phyloP scores from a whole-genome alignment of 2,888 invertebrate genomes.

The Tiphia femorata region DNA sequence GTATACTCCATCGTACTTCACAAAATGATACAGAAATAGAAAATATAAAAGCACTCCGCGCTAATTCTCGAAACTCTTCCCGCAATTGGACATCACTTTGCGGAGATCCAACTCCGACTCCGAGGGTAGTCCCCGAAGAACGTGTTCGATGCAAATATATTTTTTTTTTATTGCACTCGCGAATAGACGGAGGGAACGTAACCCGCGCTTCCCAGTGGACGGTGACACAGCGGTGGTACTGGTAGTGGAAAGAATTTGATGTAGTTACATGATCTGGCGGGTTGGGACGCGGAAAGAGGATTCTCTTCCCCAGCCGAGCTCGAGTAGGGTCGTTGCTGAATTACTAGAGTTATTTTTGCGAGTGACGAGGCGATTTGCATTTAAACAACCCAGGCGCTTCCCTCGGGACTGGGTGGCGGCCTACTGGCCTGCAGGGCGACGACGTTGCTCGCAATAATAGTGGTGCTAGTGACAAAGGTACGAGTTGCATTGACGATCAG shows the following conservation, averaged over 20 bases:
- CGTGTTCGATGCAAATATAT: conserved; percentile 7
- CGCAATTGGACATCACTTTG: no score
- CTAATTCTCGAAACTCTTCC: no score
- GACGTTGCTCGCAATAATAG: no score
- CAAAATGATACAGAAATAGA: no score
- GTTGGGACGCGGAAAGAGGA: conserved; percentile 20
- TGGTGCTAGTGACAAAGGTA: no score
- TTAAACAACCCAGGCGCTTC: conserved; percentile 52
- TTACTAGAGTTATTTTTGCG: conserved; percentile 57
- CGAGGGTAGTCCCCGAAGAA: not conserved
- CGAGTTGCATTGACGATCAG: not conserved
- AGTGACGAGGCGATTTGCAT: conserved; percentile 58
- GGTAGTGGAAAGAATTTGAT: not conserved
- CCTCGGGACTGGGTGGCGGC: conserved; percentile 26
- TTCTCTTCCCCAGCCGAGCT: conserved; percentile 7
- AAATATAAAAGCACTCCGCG: no score
- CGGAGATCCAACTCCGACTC: no score
- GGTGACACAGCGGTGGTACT: no score
- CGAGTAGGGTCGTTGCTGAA: conserved; percentile 38
- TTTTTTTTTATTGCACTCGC: conserved; percentile 3
- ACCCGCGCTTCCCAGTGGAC: no score
- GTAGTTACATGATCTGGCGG: conserved; percentile 7
- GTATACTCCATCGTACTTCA: no score
- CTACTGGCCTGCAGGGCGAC: no score
- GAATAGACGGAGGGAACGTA: not conserved